Evolutionary conservation across 2,888 invertebrate species (phyloP).

Genomic region (Drosophila planitibia): DNA sequence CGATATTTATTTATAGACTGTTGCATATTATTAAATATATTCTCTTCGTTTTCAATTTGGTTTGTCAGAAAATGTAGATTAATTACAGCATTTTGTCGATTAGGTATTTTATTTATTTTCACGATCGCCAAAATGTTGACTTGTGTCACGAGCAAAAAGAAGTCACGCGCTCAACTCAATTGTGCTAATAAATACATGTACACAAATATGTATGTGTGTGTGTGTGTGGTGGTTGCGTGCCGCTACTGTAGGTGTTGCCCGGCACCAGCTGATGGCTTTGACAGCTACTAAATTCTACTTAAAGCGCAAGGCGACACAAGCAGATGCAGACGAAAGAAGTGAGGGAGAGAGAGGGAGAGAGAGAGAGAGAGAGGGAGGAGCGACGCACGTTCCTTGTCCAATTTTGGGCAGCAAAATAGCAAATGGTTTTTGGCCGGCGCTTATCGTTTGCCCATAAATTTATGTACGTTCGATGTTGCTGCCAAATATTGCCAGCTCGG

Average conservation of each 20-base stretch:
- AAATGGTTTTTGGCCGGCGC: constrained; percentile 57
- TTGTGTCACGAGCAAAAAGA: background rate
- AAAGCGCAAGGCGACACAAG: constrained; percentile 35
- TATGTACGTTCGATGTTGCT: constrained; percentile 44
- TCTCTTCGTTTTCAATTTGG: background rate
- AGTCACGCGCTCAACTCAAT: background rate
- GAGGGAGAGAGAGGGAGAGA: background rate
- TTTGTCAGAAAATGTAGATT: background rate
- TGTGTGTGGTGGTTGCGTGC: constrained; percentile 59
- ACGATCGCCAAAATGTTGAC: background rate
- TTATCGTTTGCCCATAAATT: constrained; percentile 77
- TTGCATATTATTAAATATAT: background rate
- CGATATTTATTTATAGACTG: background rate
- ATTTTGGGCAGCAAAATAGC: constrained; percentile 65
- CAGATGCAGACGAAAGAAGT: background rate
- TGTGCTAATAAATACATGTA: background rate
- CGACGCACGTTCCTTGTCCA: constrained; percentile 78
- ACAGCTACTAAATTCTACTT: constrained; percentile 79
- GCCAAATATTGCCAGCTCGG: constrained; percentile 66
- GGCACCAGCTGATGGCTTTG: constrained; percentile 78
- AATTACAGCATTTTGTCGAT: background rate
- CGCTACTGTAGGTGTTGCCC: constrained; percentile 73
- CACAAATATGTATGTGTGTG: background rate
- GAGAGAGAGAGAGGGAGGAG: background rate
- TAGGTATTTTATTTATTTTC: background rate